Evolutionary conservation across 2,113 vertebrate genomes (phyloP).

Genomic region (Anhinga anhinga): DNA sequence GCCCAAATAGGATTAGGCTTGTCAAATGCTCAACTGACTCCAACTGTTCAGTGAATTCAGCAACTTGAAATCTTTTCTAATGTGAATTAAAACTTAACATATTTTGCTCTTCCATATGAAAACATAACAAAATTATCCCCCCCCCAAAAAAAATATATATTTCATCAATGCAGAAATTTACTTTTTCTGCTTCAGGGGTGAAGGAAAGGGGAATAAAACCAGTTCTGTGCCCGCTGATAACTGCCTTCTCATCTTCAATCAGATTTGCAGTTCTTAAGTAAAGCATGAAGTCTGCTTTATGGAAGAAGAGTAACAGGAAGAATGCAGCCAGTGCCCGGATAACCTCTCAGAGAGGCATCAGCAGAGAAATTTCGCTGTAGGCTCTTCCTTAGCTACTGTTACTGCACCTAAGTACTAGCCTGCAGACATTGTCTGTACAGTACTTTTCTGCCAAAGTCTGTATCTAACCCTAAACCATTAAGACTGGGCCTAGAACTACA

Average conservation of each 20-base stretch:
- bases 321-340: too few species aligned
- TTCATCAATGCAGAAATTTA: not conserved
- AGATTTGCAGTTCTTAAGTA: not conserved
- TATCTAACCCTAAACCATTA: not conserved
- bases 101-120: not conserved
- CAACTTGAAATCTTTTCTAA: not conserved
- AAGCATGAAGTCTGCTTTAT: not conserved
- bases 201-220: not conserved
- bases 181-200: not conserved
- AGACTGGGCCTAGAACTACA: not conserved
- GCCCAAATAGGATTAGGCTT: not conserved
- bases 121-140: not conserved
- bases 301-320: not conserved
- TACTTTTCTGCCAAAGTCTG: not conserved
- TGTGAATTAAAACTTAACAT: not conserved
- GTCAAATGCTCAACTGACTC: not conserved
- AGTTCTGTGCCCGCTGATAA: not conserved
- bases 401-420: not conserved
- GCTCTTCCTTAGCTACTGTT: not conserved
- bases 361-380: not conserved
- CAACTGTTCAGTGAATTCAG: not conserved
- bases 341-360: not conserved
- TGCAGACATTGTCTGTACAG: not conserved
- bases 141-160: rapidly evolving
- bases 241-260: not conserved